phyloP scores from a whole-genome alignment of 2,797 vertebrate genomes.

The Champsocephalus esox region DNA sequence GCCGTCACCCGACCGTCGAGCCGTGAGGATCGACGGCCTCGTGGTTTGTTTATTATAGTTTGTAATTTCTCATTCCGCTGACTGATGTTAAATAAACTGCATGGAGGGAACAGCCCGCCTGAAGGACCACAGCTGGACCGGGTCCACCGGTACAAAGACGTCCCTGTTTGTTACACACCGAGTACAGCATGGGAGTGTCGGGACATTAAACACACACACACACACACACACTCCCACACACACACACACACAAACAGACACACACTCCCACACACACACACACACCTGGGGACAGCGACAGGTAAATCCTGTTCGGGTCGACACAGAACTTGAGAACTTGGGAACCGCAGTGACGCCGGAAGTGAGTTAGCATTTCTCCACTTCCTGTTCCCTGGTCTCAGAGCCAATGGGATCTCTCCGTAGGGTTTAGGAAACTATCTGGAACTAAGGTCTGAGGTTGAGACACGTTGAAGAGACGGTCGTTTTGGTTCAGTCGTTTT shows the following conservation, averaged over 20 bases:
- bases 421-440: too few species aligned
- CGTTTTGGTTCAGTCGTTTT: too few species aligned
- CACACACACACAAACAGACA: slow-evolving; percentile 13
- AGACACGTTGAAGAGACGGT: too few species aligned
- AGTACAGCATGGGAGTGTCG: slow-evolving; percentile 16
- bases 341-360: too few species aligned
- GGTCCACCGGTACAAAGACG: slow-evolving; percentile 49
- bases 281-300: background rate
- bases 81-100: slow-evolving; percentile 49
- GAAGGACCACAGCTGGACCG: slow-evolving; percentile 30
- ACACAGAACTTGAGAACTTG: too few species aligned
- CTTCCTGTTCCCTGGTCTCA: too few species aligned
- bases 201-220: too few species aligned
- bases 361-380: too few species aligned
- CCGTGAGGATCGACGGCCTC: slow-evolving; percentile 58
- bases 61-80: slow-evolving; percentile 53
- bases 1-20: slow-evolving; percentile 52
- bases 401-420: too few species aligned
- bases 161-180: slow-evolving; percentile 50
- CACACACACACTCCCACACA: slow-evolving; percentile 1
- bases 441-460: too few species aligned
- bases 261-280: slow-evolving; percentile 12
- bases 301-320: too few species aligned
- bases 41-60: slow-evolving; percentile 56
- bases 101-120: slow-evolving; percentile 7